Evolutionary conservation across 1,140 invertebrate genomes (phyloP).

Genomic region (Aculops lycopersici): DNA sequence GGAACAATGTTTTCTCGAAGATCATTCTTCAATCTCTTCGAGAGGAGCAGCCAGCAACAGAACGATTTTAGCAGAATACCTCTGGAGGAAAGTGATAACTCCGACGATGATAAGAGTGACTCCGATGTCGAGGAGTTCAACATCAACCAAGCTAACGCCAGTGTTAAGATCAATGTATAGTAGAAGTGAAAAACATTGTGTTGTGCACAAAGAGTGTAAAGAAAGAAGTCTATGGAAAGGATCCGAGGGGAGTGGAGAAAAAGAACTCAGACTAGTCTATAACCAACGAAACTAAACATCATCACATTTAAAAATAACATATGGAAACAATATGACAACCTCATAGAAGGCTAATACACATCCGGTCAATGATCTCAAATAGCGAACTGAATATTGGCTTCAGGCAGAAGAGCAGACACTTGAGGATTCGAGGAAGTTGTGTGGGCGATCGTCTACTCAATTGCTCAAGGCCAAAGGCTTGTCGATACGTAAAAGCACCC

Average conservation of each 20-base stretch:
- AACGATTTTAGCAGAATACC: conserved; percentile 12
- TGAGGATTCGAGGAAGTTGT: too few species aligned
- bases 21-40: conserved; percentile 10
- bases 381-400: too few species aligned
- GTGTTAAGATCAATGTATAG: neutral
- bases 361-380: too few species aligned
- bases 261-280: neutral
- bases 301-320: too few species aligned
- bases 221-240: neutral
- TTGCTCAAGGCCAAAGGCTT: too few species aligned
- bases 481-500: too few species aligned
- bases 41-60: conserved; percentile 7
- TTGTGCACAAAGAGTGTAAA: neutral
- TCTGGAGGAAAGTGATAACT: conserved; percentile 12
- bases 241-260: too few species aligned
- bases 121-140: conserved; percentile 13
- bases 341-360: too few species aligned
- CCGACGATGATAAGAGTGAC: conserved; percentile 10
- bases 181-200: neutral
- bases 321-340: too few species aligned
- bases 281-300: neutral
- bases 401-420: too few species aligned
- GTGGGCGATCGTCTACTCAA: too few species aligned
- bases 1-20: conserved; percentile 10
- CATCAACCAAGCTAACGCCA: neutral